Base-by-base conservation (phyloP, 2,113 vertebrate genomes). In the Mustelus asterias region DNA sequence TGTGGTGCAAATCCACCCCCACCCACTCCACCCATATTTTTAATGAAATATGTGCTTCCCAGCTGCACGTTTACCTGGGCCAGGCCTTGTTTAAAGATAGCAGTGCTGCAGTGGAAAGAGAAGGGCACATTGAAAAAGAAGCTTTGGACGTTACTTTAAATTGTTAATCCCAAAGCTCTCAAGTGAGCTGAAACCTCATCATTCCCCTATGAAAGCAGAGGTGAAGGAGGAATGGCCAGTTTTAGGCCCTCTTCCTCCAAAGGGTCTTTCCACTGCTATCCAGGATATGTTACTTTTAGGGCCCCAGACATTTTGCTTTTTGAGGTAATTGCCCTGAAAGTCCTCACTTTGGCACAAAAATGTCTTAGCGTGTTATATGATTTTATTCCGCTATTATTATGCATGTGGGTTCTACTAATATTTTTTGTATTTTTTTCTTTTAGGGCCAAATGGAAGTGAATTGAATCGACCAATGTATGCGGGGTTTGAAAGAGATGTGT, bases 401-500 rank as follows among this genome's bases (percentile, higher is more conserved):
- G n/a, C n/a, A n/a, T n/a, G n/a, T n/a, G n/a, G n/a, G n/a, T n/a
- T n/a, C 48, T 54, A 60, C 88, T 4, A 60, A n/a, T 8, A 8
- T 0, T 58, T 7, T 94, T 10, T 11, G 3, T 37, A 70, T 60
- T 65, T 85, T 18, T 86, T 5, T 95, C 13, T 95, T 96, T 90
- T 89, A 98, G 98, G 98, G 98, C 98, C 98, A 65, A 98, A 97
- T 96, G 98, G 97, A 96, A 97, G 98, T 37, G 98, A 98, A 92
- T 78, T 96, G 96, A 98, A 98, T 96, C 98, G 98, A 67, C 97
- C 98, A 95, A 97, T 98, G 60, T 98, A 98, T 96, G 97, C 97
- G 48, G 98, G 98, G 37, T 98, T 99, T 96, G 98, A 99, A 97
- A 98, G 97, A 96, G 98, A 99, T 96, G 98, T 99, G 63, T 98